phyloP scores from a whole-genome alignment of 2,113 vertebrate species.

The Neodon shergylaensis region DNA sequence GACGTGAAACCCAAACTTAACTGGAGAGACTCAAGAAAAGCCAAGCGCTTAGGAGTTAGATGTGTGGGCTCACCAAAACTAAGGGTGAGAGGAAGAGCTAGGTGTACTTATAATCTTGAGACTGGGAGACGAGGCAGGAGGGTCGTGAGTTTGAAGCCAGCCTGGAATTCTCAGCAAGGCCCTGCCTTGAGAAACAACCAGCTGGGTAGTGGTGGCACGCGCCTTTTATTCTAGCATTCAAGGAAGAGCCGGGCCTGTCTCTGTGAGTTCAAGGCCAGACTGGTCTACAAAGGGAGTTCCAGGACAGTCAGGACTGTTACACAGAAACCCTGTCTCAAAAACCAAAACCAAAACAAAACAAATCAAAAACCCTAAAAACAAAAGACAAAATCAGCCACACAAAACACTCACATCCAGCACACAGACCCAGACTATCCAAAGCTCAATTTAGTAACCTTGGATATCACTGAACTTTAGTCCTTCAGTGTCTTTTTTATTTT shows the following conservation, averaged over 20 bases:
- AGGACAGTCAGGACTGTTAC: not conserved
- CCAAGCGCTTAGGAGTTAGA: not conserved
- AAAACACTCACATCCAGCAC: not conserved
- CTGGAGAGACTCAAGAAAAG: not conserved
- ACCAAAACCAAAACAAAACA: not conserved
- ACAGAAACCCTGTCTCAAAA: too few relatives aligned
- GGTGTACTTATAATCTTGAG: not conserved
- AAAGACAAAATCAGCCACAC: not conserved
- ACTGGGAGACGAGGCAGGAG: not conserved
- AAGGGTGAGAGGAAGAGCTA: not conserved
- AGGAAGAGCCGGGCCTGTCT: not conserved
- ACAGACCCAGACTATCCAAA: not conserved
- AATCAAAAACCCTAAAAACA: not conserved
- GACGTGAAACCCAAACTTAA: not conserved
- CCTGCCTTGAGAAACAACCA: not conserved
- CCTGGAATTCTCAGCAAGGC: not conserved
- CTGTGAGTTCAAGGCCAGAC: not conserved
- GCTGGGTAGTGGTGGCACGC: not conserved
- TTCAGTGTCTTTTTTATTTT: slow-evolving; percentile 4
- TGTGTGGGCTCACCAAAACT: not conserved
- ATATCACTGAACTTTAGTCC: slow-evolving; percentile 1
- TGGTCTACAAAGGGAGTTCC: not conserved
- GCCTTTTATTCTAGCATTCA: not conserved
- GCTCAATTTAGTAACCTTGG: not conserved
- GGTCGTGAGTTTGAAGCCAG: not conserved